Conservation (phyloP, 2,797 vertebrate genomes). For the Scolopax rusticola region DNA sequence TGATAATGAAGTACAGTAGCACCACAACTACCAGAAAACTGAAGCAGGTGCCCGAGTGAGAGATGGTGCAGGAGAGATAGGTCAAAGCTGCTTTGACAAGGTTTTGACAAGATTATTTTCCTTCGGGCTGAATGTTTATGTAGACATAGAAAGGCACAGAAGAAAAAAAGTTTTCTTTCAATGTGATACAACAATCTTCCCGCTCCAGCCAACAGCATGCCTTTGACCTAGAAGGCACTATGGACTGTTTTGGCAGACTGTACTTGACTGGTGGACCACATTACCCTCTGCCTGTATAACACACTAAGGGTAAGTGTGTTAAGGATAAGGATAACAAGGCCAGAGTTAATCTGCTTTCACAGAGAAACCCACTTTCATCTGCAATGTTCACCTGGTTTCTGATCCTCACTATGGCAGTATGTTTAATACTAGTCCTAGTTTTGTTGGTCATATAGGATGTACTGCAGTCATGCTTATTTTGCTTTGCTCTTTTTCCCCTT, state of each 20-base stretch:
- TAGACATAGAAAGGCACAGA: neutral
- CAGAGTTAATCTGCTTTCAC: neutral
- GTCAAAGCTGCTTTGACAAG: neutral
- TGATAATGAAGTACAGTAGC: accelerated
- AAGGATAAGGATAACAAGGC: neutral
- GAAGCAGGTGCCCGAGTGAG: neutral
- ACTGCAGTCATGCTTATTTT: neutral
- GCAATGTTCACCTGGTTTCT: neutral
- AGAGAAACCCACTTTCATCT: neutral
- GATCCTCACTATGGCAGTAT: neutral
- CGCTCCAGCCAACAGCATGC: accelerated
- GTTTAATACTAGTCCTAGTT: neutral
- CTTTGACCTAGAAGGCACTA: neutral
- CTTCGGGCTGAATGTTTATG: neutral
- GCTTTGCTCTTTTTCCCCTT: neutral
- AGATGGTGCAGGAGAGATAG: neutral
- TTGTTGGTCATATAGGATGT: neutral
- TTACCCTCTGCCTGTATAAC: neutral
- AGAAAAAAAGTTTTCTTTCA: neutral
- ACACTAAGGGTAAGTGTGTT: neutral
- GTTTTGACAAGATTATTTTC: neutral
- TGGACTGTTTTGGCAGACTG: neutral
- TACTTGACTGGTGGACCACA: neutral
- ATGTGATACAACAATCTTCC: accelerated
- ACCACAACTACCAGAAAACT: neutral